A percentile compares a stretch with the other conserved stretches of the same genome.
phyloP scores from a whole-genome alignment of 2,888 invertebrate genomes.

The Agrochola lychnidis region DNA sequence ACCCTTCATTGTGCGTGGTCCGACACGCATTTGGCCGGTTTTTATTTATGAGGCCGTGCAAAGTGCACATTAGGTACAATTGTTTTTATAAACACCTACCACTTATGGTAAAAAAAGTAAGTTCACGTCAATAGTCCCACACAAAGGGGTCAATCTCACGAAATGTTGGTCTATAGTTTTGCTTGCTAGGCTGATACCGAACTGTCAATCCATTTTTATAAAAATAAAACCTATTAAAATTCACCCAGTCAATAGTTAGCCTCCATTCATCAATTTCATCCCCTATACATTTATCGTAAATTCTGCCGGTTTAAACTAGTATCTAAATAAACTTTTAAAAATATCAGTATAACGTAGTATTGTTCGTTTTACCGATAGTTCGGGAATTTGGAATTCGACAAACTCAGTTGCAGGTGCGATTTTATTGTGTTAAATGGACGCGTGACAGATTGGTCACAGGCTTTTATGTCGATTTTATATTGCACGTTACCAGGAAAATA shows the following conservation, averaged over 20 bases:
- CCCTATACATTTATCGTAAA: neutral
- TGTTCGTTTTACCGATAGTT: slow-evolving; percentile 23
- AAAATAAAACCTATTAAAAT: too few species aligned
- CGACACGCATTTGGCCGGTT: too few species aligned
- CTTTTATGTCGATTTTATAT: neutral
- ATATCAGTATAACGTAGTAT: slow-evolving; percentile 21
- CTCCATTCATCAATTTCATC: neutral
- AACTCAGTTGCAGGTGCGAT: slow-evolving; percentile 25
- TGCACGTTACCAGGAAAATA: neutral
- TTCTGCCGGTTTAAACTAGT: neutral
- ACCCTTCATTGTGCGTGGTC: too few species aligned
- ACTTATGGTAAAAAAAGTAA: neutral
- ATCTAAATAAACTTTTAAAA: slow-evolving; percentile 11
- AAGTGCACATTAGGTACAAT: neutral
- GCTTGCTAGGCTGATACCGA: neutral
- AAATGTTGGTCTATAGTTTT: neutral
- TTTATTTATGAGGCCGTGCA: neutral
- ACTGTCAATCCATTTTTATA: neutral
- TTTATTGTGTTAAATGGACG: slow-evolving; percentile 46
- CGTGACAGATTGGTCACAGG: slow-evolving; percentile 29
- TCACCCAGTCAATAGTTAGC: neutral
- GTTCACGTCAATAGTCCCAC: neutral
- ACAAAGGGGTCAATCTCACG: too few species aligned
- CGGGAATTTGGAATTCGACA: slow-evolving; percentile 24
- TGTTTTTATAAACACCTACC: neutral